These are phyloP conservation scores for Venturia canescens DNA, from an alignment of 1,140 invertebrate genomes.

Conservation along the genomic window DNA sequence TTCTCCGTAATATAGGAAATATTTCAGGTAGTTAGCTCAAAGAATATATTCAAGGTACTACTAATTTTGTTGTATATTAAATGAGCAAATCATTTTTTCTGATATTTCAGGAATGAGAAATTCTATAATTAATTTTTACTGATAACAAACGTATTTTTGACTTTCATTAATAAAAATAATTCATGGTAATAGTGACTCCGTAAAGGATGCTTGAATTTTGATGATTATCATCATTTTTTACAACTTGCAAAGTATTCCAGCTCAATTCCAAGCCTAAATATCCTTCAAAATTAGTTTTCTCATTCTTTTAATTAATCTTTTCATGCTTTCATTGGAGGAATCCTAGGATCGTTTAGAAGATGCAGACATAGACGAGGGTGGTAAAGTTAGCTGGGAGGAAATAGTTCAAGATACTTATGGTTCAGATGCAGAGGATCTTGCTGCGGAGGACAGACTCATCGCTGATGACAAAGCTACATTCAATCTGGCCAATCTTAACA, in stretches of 20 bases:
- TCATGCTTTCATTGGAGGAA: slow-evolving; percentile 92
- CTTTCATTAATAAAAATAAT: neutral
- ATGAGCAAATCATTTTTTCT: no score
- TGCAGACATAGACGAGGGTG: slow-evolving; percentile 90
- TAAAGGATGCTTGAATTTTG: neutral
- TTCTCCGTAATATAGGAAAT: no score
- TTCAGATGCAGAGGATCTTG: slow-evolving; percentile 79
- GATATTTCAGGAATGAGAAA: no score
- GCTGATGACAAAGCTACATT: slow-evolving; percentile 93
- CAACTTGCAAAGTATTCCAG: slow-evolving; percentile 80
- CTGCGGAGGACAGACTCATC: slow-evolving; percentile 78
- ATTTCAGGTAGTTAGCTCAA: no score
- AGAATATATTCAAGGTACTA: no score
- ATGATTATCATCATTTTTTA: neutral
- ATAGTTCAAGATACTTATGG: slow-evolving; percentile 91
- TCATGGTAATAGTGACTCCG: neutral
- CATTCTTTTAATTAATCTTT: no score
- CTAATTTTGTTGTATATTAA: no score
- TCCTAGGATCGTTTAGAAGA: slow-evolving; percentile 91
- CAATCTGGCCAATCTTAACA: slow-evolving; percentile 89
- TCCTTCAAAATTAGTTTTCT: no score
- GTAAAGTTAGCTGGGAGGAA: slow-evolving; percentile 91
- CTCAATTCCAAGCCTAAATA: no score
- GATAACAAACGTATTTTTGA: no score
- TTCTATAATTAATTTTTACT: no score